Evolutionary conservation across 2,888 invertebrate species (phyloP), one percentile per base, ranked within the genome.

Genomic region (Mechanitis mazaeus): DNA sequence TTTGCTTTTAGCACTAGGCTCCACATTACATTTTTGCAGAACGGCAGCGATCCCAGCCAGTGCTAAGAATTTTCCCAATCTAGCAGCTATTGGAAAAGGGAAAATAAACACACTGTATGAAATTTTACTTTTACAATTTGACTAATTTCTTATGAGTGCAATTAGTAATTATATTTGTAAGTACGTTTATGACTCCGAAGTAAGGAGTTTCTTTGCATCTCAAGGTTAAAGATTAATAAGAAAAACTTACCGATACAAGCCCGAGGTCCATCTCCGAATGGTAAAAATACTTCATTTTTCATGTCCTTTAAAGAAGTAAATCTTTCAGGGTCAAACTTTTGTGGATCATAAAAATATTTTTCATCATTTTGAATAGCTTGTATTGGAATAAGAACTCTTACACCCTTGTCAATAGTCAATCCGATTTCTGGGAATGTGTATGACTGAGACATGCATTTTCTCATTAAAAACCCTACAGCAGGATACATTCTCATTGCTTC

Each of bases 401-500:
- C 80, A 46, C 75, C 83, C 67, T 84, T 72, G 53, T 83, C 72
- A 28, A 89, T 86, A 1, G 83, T 86, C 5, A 89, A 53, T 53
- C 77, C 68, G 3, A 85, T 74, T 63, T 86, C 88, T 3, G 88
- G 86, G 50, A 89, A 73, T 1, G 85, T 86, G 64, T 88, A 89
- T 56, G 79, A 70, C n/a, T 81, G 79, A 31, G 76, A 75, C n/a
- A 78, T 73, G 61, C 87, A 87, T 74, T 72, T 77, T 65, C 89
- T 78, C 2, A 81, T 12, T 58, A 89, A 70, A 70, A 77, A 87
- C 33, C 75, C 89, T 2, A 87, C 81, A 2, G 88, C 80, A 5
- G 87, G 87, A 71, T 84, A 85, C 79, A 87, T 80, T 55, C 88
- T 76, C 82, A 89, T 84, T 0, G 83, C 79, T 70, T 89, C 88